Evolutionary conservation across 2,113 vertebrate genomes (phyloP).

Genomic region (Coptodon rendalli): DNA sequence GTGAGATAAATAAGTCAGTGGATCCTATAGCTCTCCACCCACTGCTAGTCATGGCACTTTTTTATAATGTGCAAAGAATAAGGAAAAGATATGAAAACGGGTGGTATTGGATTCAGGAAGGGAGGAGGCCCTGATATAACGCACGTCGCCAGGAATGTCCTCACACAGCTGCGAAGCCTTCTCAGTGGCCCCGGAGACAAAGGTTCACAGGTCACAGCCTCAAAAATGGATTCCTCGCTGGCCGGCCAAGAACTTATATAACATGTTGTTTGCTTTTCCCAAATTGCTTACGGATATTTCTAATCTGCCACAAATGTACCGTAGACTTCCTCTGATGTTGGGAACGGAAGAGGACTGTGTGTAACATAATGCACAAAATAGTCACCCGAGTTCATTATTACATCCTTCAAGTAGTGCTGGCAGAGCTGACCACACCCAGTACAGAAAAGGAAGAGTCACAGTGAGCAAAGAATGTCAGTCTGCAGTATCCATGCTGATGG

Average conservation of each 20-base stretch:
- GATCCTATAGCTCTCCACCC: not conserved
- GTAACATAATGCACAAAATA: not conserved
- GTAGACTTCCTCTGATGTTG: conserved; percentile 7
- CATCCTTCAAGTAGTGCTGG: not conserved
- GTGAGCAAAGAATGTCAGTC: not conserved
- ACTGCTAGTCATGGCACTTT: not conserved
- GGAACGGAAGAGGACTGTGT: not conserved
- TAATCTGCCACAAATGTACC: not conserved
- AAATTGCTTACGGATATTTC: conserved; percentile 21
- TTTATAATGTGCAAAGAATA: not conserved
- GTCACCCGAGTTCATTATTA: not conserved
- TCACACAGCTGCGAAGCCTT: conserved; percentile 24
- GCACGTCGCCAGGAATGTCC: not conserved
- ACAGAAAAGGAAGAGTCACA: not conserved
- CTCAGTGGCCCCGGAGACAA: conserved; percentile 3
- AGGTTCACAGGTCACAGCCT: conserved; percentile 27
- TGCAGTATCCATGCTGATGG: not conserved
- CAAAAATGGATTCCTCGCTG: not conserved
- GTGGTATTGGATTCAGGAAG: conserved; percentile 8
- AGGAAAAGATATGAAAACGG: not conserved
- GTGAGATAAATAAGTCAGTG: not conserved
- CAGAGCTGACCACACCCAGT: not conserved
- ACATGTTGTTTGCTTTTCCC: conserved; percentile 16
- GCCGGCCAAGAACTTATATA: conserved; percentile 35
- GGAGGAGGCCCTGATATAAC: conserved; percentile 14